These are phyloP conservation scores for Laspeyria flexula DNA, from an alignment of 2,888 invertebrate species.

Conservation along the genomic window DNA sequence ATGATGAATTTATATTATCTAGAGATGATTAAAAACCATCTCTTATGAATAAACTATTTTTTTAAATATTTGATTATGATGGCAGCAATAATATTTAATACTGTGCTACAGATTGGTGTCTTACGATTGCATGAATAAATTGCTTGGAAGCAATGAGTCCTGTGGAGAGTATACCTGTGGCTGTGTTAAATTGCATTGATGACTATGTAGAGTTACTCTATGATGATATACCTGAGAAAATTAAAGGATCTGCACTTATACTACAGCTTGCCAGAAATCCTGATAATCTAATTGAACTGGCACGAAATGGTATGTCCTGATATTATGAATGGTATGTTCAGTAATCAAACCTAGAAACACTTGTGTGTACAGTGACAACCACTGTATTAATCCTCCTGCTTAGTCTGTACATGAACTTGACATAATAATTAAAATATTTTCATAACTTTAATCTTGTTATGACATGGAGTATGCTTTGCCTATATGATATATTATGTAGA, in stretches of 20 bases:
- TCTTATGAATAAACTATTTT: no score
- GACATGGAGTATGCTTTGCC: no score
- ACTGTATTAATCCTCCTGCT: conserved; percentile 8
- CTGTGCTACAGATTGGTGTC: not conserved
- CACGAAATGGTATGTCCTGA: conserved; percentile 93
- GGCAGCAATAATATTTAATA: not conserved
- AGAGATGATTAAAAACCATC: no score
- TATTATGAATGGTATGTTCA: no score
- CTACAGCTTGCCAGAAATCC: conserved; percentile 96
- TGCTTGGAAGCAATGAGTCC: conserved; percentile 67
- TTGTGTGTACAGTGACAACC: no score
- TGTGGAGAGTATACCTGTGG: conserved; percentile 85
- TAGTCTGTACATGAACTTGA: no score
- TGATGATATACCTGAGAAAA: conserved; percentile 97
- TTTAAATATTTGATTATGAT: no score
- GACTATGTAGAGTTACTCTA: conserved; percentile 98
- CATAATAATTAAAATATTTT: no score
- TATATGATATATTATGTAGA: no score
- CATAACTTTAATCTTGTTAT: no score
- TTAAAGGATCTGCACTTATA: conserved; percentile 96
- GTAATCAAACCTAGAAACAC: no score
- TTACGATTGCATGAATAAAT: not conserved
- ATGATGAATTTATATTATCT: no score
- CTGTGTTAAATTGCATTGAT: conserved; percentile 93
- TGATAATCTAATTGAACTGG: conserved; percentile 96